Conservation (phyloP, 53 echinoderm and acorn worm genomes). For the Stichopus horrens region DNA sequence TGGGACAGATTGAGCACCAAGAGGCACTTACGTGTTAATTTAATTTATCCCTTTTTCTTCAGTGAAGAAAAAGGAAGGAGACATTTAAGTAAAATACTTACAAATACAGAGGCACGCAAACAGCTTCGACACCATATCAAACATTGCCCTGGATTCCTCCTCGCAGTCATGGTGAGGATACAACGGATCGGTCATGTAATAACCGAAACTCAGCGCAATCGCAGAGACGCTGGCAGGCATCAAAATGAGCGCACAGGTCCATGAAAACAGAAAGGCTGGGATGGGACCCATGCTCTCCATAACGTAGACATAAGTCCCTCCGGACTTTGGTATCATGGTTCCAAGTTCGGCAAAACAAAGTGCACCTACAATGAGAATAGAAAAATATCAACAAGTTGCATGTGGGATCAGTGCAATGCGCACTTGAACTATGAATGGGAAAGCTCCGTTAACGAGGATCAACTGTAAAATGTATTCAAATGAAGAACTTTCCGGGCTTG, state of each 20-base stretch:
- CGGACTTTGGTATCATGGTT: slow-evolving; percentile 78
- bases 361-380: slow-evolving; percentile 51
- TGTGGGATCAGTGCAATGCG: background rate
- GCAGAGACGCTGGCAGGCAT: slow-evolving; percentile 74
- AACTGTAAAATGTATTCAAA: no score
- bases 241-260: slow-evolving; percentile 72
- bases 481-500: no score
- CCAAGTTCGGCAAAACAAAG: slow-evolving; percentile 85
- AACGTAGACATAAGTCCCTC: slow-evolving; percentile 76
- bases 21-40: no score
- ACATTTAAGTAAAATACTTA: slow-evolving; percentile 45
- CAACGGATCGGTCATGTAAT: slow-evolving; percentile 61
- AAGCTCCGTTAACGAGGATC: no score
- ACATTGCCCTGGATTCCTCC: slow-evolving; percentile 16
- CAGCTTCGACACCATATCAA: slow-evolving; percentile 50
- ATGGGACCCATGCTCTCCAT: slow-evolving; percentile 65
- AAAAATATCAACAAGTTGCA: background rate
- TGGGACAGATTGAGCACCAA: no score
- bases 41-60: no score
- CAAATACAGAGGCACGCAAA: slow-evolving; percentile 71
- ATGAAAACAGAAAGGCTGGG: slow-evolving; percentile 73
- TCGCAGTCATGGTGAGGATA: slow-evolving; percentile 48
- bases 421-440: no score
- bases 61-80: no score
- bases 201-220: slow-evolving; percentile 71